A percentile compares a stretch with the other conserved stretches of the same genome.
Evolutionary conservation across 2,888 invertebrate species (phyloP).

Genomic region (Patella depressa): DNA sequence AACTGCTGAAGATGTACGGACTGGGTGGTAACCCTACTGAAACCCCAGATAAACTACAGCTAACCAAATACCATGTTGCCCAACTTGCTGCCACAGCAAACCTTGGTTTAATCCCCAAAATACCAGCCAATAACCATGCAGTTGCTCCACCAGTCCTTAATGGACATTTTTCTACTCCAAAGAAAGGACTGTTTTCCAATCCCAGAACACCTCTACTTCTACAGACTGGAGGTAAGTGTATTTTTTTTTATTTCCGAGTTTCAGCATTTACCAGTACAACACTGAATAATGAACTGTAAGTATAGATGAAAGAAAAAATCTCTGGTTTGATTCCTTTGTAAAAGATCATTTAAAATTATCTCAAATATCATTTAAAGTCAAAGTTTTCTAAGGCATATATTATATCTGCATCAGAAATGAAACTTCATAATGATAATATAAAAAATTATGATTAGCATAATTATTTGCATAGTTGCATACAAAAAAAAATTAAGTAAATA

Average conservation of each 20-base stretch:
- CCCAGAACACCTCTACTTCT: constrained; percentile 17
- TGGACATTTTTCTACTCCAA: constrained; percentile 12
- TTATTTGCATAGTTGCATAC: too few species aligned
- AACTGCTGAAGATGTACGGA: constrained; percentile 83
- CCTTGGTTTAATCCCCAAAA: not conserved
- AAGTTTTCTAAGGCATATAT: too few species aligned
- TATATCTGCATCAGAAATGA: too few species aligned
- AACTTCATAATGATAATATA: too few species aligned
- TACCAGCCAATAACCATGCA: not conserved
- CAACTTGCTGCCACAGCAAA: constrained; percentile 10
- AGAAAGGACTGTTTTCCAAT: constrained; percentile 17
- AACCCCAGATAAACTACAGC: not conserved
- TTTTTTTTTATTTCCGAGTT: not conserved
- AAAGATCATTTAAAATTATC: too few species aligned
- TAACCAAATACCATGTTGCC: constrained; percentile 5
- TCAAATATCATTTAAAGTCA: too few species aligned
- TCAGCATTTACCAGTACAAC: not conserved
- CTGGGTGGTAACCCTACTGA: constrained; percentile 76
- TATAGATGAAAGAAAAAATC: too few species aligned
- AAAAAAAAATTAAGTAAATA: too few species aligned
- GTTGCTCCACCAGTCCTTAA: constrained; percentile 5
- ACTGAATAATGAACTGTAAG: too few species aligned
- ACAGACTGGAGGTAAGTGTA: constrained; percentile 22
- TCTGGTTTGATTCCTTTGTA: too few species aligned
- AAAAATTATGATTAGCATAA: too few species aligned